A percentile compares a stretch with the other conserved stretches of the same genome.
These are phyloP conservation scores for Zaprionus obscuricornis DNA, from an alignment of 2,888 invertebrate genomes.

Conservation along the genomic window DNA sequence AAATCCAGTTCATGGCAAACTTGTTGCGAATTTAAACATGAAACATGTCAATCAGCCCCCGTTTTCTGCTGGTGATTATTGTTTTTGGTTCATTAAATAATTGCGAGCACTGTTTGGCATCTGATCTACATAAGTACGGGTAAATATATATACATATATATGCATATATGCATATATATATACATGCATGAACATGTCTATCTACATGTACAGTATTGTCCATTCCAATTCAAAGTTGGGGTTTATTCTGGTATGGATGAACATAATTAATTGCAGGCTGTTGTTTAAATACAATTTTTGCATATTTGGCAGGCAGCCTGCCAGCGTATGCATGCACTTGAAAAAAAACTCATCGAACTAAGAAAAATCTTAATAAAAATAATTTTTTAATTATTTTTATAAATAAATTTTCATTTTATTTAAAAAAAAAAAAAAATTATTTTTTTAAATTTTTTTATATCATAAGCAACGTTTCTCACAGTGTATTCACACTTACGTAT, in stretches of 20 bases:
- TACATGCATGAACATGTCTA: background rate
- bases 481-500: conserved; percentile 30
- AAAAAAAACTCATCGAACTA: background rate
- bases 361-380: background rate
- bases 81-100: conserved; percentile 73
- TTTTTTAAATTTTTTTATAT: conserved; percentile 1
- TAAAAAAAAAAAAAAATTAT: background rate
- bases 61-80: conserved; percentile 62
- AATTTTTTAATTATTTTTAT: background rate
- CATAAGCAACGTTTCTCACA: conserved; percentile 27
- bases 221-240: too few species aligned
- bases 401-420: background rate
- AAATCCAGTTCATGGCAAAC: conserved; percentile 68
- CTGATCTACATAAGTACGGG: conserved; percentile 25
- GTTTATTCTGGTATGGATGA: conserved; percentile 14
- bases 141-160: background rate
- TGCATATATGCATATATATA: background rate
- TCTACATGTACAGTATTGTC: too few species aligned
- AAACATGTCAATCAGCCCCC: conserved; percentile 52
- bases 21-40: conserved; percentile 43
- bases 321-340: conserved; percentile 12
- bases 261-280: conserved; percentile 68
- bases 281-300: conserved; percentile 60
- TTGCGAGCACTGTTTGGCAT: conserved; percentile 59
- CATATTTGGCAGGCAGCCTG: conserved; percentile 34